Evolutionary conservation across 2,113 vertebrate genomes (phyloP).

Genomic region (Trichomycterus rosablanca): DNA sequence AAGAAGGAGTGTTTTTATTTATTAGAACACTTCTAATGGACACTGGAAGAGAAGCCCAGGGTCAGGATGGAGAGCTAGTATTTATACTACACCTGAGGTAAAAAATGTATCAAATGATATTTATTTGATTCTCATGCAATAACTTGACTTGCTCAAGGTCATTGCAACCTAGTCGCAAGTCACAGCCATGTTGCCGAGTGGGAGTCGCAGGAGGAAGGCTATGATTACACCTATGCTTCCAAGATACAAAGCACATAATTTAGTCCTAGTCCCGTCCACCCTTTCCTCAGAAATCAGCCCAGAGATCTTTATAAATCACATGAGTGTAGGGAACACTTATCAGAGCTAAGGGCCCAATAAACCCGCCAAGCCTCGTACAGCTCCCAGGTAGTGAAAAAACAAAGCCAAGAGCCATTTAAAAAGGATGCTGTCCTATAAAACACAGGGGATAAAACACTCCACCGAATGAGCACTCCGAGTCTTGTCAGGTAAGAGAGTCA

Average conservation of each 20-base stretch:
- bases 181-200: background rate
- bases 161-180: no score
- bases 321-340: conserved; percentile 22
- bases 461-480: conserved; percentile 11
- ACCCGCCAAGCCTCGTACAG: conserved; percentile 32
- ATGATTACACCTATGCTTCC: conserved; percentile 3
- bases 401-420: conserved; percentile 43
- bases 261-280: conserved; percentile 12
- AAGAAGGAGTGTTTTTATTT: no score
- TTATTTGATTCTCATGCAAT: background rate
- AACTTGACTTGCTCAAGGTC: conserved; percentile 1
- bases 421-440: conserved; percentile 26
- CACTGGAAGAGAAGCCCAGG: no score
- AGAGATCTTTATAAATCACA: conserved; percentile 29
- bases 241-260: conserved; percentile 9
- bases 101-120: background rate
- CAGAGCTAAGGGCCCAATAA: conserved; percentile 40
- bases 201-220: conserved; percentile 2
- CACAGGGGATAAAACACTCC: background rate
- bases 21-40: no score
- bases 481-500: conserved; percentile 13
- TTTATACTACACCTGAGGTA: background rate
- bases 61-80: no score
- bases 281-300: conserved; percentile 23
- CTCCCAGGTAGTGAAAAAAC: conserved; percentile 39